Evolutionary conservation across 2,113 vertebrate genomes (phyloP), one percentile per base, ranked within the genome.

Genomic region (Ellobius talpinus): DNA sequence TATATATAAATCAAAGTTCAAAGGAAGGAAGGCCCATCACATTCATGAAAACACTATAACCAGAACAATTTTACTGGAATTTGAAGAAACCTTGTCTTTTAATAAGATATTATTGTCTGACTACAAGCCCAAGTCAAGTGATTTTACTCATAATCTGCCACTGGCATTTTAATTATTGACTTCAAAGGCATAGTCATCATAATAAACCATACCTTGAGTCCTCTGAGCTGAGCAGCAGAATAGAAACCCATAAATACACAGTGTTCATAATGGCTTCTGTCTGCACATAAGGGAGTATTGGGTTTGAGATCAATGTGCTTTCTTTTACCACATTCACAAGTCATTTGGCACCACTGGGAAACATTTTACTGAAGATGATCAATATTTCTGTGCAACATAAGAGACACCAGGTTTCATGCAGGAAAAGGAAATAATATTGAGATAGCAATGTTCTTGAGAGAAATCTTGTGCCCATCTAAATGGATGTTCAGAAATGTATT

Each of bases 221-320:
- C 93, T 91, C 17, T 93, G 81, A 95, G 77, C 77, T 81, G 7
- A 66, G 23, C 50, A 96, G 96, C 42, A 70, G 96, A 78, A 97
- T 93, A 86, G 82, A 96, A 97, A 94, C 36, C 2, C 97, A 96
- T 96, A 96, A 98, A 97, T 97, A 97, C 90, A 92, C 55, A 72
- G 79, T 63, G 86, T 96, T 97, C 97, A 52, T 31, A 96, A 95
- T 96, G 84, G 24, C 85, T 97, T 92, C 87, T 97, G 58, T 96
- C 58, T 93, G 94, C 42, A 96, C 76, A 76, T 52, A 72, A 50
- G 76, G 70, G 33, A 70, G 95, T 91, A 91, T 92, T 77, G 72
- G 77, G 91, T 97, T 97, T 95, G 86, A 95, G 91, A 98, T 98
- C 55, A 39, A 94, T 97, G 61, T 55, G 68, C 52, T 98, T 97